Evolutionary conservation across 2,888 invertebrate genomes (phyloP), one percentile per base, ranked within the genome.

Genomic region (Epinotia demarniana): DNA sequence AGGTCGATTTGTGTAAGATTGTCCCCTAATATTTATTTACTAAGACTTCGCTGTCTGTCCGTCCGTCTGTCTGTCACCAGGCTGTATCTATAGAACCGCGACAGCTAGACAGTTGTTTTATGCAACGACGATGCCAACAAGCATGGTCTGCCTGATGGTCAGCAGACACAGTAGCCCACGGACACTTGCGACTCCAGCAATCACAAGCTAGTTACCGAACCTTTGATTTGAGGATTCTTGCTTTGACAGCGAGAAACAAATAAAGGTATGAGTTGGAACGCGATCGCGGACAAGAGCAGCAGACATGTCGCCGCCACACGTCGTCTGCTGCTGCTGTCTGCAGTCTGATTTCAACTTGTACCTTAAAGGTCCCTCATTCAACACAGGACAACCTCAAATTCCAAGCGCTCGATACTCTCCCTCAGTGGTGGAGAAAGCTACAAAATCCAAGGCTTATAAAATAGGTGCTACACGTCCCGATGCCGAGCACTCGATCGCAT

Each of bases 401-500:
- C 8, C 13, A 5, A 53, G n/a, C n/a, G n/a, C n/a, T n/a, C n/a
- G 53, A 53, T 53, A n/a, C n/a, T 53, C 53, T n/a, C n/a, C n/a
- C n/a, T 53, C 49, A 67, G 11, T 33, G 13, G 39, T 39, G 39
- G 39, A 68, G 57, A 68, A 68, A 68, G 67, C 57, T 39, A 68
- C 33, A 57, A 19, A 46, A 46, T 49, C 27, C 23, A 49, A 49
- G 49, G 49, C 49, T 8, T 58, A 66, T 33, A 58, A 68, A 58
- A 58, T 58, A 57, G 43, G 68, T 57, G 68, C 43, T 19, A 19
- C 43, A 27, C 27, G 70, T 71, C 53, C 61, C 70, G 61, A 62
- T 46, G 43, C 70, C 55, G 27, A 62, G 57, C 58, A 58, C 73
- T 27, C 60, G 66, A 71, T 63, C 57, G 23, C 43, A 75, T 75